Evolutionary conservation across 2,797 vertebrate species (phyloP), one percentile per base, ranked within the genome.

Genomic region (Epinephelus awoara): DNA sequence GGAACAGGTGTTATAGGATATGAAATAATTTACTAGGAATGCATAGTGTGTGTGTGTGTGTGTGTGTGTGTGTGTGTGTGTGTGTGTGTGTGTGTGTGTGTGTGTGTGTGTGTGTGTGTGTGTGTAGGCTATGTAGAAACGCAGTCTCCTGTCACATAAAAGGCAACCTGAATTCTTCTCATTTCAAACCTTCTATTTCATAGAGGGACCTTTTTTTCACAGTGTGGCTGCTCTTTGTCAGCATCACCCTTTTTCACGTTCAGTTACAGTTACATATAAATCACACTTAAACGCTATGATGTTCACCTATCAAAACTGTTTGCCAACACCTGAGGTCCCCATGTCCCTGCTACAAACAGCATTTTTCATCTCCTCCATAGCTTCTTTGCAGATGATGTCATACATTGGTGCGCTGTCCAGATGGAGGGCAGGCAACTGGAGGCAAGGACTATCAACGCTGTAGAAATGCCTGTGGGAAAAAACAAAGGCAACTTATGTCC

Each of bases 281-380:
- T 68, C 11, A 66, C 62, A 66, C 57, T 61, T 25, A 51, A 10
- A 21, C 46, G 56, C 27, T n/a, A 14, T 19, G 27, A 51, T 54
- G 68, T 69, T 64, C 51, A 70, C 54, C 68, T n/a, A 18, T 85
- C 65, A 80, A 29, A 71, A 52, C 68, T 44, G 46, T 50, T 55
- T 38, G 49, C 67, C 34, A 59, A 67, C 78, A 79, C 65, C 27
- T 67, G 82, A 80, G 77, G 77, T 68, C 85, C 61, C 44, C 12
- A 54, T 61, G 13, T 54, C 50, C 23, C 52, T 54, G n/a, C 17
- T 55, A 3, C 9, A 10, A 15, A 6, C n/a, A 18, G 14, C 23
- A 50, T 0, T 5, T 42, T 67, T 68, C 49, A 69, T 44, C 21
- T 27, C 7, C 2, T 23, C 11, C 34, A 34, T 34, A 34, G 34